Percentiles rank a stretch among this genome's conserved stretches.
These are phyloP conservation scores for Cecropterus lyciades DNA, from an alignment of 1,140 invertebrate species.

Conservation along the genomic window DNA sequence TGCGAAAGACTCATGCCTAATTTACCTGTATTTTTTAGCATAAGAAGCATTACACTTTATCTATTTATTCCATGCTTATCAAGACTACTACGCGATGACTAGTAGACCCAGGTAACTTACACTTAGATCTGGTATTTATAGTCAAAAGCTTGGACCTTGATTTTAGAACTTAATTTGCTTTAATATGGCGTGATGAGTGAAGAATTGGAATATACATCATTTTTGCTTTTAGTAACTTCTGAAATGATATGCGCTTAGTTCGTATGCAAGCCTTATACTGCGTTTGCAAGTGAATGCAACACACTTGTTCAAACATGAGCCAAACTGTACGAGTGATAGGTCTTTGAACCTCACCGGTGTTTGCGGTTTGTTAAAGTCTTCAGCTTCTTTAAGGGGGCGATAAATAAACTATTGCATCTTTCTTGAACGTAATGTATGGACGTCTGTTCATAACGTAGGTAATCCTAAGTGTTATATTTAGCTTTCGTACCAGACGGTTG, in stretches of 20 bases:
- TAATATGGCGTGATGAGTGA: no score
- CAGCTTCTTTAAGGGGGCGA: slow-evolving; percentile 74
- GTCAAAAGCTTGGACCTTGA: no score
- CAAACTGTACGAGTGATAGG: slow-evolving; percentile 76
- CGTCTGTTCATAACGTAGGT: slow-evolving; percentile 15
- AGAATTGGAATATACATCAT: background rate
- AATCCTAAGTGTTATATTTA: slow-evolving; percentile 28
- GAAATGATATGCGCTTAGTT: slow-evolving; percentile 13
- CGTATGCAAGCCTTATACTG: slow-evolving; percentile 50
- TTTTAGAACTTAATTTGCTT: no score
- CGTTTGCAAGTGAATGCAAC: slow-evolving; percentile 60
- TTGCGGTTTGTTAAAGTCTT: slow-evolving; percentile 76
- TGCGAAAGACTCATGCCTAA: no score
- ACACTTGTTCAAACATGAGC: slow-evolving; percentile 77
- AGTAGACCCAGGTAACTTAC: no score
- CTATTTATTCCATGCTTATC: no score
- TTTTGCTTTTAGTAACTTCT: background rate
- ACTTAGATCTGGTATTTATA: no score
- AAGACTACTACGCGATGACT: no score
- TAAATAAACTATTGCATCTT: slow-evolving; percentile 81
- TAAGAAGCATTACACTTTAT: no score
- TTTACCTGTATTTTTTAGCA: no score
- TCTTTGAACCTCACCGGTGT: slow-evolving; percentile 76
- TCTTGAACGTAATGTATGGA: slow-evolving; percentile 66
- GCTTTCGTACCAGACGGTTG: slow-evolving; percentile 13